Evolutionary conservation across 2,888 invertebrate genomes (phyloP), one percentile per base, ranked within the genome.

Genomic region (Limnephilus marmoratus): DNA sequence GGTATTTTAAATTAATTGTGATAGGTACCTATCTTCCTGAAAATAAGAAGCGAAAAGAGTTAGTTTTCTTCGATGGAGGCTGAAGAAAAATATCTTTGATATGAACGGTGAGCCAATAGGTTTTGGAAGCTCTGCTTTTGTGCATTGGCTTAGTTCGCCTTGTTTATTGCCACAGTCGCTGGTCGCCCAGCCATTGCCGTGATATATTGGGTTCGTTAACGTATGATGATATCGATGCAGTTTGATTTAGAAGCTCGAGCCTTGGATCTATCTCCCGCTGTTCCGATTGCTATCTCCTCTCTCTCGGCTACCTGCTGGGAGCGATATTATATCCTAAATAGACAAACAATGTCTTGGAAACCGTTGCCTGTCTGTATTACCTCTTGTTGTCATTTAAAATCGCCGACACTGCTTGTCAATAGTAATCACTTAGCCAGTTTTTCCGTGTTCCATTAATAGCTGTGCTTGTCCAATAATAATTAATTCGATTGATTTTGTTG

Each of bases 121-220:
- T 68, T 68, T 68, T 24, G 68, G 68, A 68, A 68, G 24, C 34
- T 87, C 13, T 68, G n/a, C 31, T 31, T 81, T 24, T 41, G 81
- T 11, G 13, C 31, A 88, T 31, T 86, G 49, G 68, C 12, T 88
- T 31, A 34, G 29, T 88, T 68, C 18, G 29, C 31, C 15, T 68
- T 68, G 18, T 53, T 29, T 88, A 68, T 68, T 88, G 45, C 68
- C n/a, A 86, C 45, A 49, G 86, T n/a, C 45, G 41, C 18, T 34
- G 29, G 86, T n/a, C 45, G 12, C 18, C 45, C 29, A 86, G 24
- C 86, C 86, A 41, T 86, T n/a, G 45, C 86, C n/a, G 45, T 89
- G 88, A 89, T 89, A 81, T 81, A 89, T 89, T n/a, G 45, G 34
- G 34, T 81, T 41, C 80, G 68, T 89, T 89, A 89, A 89, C 34